Evolutionary conservation across 2,113 vertebrate genomes (phyloP).

Genomic region (Catharus fuscescens): DNA sequence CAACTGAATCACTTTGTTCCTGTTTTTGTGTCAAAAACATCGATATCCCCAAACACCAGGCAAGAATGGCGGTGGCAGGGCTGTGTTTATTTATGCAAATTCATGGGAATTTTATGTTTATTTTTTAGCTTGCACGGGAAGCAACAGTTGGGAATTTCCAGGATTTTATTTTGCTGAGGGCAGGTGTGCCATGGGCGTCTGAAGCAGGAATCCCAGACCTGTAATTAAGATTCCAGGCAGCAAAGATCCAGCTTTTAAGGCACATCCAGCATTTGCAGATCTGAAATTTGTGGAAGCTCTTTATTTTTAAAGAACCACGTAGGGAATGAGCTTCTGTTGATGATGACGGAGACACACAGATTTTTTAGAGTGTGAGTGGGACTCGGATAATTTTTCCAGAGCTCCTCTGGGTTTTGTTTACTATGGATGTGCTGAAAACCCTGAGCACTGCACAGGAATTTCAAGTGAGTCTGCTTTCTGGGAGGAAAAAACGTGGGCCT

Average conservation of each 20-base stretch:
- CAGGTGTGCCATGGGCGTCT: neutral
- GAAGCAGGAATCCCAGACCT: neutral
- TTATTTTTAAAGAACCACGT: neutral
- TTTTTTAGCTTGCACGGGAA: neutral
- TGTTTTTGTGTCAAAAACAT: neutral
- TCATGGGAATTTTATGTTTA: neutral
- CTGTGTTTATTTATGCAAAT: neutral
- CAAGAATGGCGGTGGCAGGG: neutral
- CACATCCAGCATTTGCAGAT: neutral
- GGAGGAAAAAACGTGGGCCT: neutral
- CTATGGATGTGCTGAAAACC: neutral
- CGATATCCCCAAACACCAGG: neutral
- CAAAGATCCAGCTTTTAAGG: neutral
- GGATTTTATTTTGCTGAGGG: neutral
- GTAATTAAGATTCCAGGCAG: neutral
- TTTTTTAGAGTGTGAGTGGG: neutral
- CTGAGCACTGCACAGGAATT: neutral
- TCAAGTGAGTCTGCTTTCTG: neutral
- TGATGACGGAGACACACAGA: rapidly evolving
- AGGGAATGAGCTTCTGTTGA: neutral
- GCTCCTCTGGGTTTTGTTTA: neutral
- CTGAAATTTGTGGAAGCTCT: neutral
- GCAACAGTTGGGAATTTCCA: neutral
- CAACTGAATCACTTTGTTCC: neutral
- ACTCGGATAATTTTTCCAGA: neutral